Evolutionary conservation across 1,140 invertebrate species (phyloP).

Genomic region (Philopotamus ludificatus): DNA sequence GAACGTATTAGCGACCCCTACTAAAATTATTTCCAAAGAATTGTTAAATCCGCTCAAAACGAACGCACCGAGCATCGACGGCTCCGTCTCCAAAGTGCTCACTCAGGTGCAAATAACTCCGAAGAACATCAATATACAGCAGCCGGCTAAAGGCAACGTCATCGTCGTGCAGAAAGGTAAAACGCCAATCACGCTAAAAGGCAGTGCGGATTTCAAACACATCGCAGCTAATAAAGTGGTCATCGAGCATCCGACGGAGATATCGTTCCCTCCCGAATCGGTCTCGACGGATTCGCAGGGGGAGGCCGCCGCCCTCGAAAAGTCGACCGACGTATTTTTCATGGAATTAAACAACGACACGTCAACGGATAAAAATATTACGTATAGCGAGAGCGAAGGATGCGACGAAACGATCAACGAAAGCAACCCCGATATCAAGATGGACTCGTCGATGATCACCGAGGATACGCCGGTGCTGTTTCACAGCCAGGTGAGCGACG

Average conservation of each 20-base stretch:
- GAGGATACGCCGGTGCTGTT: constrained; percentile 58
- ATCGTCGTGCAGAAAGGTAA: constrained; percentile 55
- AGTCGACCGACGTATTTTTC: constrained; percentile 50
- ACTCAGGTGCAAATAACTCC: constrained; percentile 33
- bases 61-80: constrained; percentile 8
- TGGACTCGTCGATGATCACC: constrained; percentile 48
- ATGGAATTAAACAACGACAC: constrained; percentile 54
- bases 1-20: constrained; percentile 25
- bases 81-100: constrained; percentile 22
- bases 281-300: neutral
- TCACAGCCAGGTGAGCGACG: constrained; percentile 50
- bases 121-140: constrained; percentile 21
- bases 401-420: constrained; percentile 36
- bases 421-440: constrained; percentile 43
- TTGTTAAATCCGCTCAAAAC: constrained; percentile 24
- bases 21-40: constrained; percentile 35
- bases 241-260: neutral
- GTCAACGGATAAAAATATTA: constrained; percentile 50
- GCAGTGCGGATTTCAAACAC: constrained; percentile 48
- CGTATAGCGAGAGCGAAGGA: constrained; percentile 48
- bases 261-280: neutral
- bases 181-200: constrained; percentile 49
- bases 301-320: constrained; percentile 34
- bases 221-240: neutral
- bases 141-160: constrained; percentile 49